phyloP scores from a whole-genome alignment of 2,797 vertebrate species.

The Prionace glauca region DNA sequence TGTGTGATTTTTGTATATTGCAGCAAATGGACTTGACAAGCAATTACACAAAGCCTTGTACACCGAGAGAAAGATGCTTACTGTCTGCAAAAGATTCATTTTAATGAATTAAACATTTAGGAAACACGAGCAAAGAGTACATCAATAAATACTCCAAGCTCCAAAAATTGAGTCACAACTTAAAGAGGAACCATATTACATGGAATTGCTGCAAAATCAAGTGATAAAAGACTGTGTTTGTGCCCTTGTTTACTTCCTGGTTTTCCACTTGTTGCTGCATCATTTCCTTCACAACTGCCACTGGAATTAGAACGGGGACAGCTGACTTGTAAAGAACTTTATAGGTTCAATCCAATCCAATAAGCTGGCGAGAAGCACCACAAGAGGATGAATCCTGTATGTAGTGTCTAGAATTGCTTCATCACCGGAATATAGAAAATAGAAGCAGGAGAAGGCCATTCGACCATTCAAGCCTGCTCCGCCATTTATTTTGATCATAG shows the following conservation, averaged over 20 bases:
- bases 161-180: not conserved
- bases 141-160: not conserved
- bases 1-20: constrained; percentile 11
- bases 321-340: not conserved
- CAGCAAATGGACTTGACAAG: constrained; percentile 22
- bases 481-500: too few species aligned
- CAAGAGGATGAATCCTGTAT: not conserved
- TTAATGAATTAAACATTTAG: constrained; percentile 26
- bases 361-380: not conserved
- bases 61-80: not conserved
- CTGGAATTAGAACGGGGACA: not conserved
- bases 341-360: not conserved
- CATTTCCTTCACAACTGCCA: too few species aligned
- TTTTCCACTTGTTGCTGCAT: not conserved
- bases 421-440: too few species aligned
- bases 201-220: not conserved
- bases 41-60: constrained; percentile 6
- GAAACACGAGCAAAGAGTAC: not conserved
- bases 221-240: not conserved
- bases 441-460: too few species aligned
- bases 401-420: not conserved
- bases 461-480: too few species aligned
- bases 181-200: not conserved
- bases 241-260: too few species aligned
- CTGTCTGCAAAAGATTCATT: not conserved